Percentiles rank a stretch among this genome's conserved stretches.
These are phyloP conservation scores for Propithecus perrieri DNA, from an alignment of 2,797 vertebrate genomes.

Conservation along the genomic window DNA sequence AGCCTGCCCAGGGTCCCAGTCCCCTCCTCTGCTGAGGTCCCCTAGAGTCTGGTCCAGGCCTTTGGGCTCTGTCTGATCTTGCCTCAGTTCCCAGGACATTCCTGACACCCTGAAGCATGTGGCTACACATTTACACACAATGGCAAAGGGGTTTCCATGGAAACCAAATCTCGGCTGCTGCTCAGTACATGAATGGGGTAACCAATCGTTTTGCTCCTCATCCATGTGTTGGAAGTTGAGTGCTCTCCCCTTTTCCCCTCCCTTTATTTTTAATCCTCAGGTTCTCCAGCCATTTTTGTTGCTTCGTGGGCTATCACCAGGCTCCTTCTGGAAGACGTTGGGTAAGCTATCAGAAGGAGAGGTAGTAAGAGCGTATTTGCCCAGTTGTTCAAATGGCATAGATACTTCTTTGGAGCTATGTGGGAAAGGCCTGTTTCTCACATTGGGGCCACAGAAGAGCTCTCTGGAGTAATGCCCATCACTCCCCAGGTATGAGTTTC, in stretches of 20 bases:
- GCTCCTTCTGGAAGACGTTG: conserved; percentile 91
- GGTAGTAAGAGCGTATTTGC: neutral
- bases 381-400: neutral
- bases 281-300: conserved; percentile 89
- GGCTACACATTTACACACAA: no score
- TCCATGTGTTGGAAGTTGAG: neutral
- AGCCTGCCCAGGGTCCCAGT: neutral
- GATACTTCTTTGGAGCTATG: neutral
- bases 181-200: neutral
- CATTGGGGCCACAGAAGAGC: neutral
- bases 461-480: neutral
- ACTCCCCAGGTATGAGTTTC: neutral
- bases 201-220: neutral
- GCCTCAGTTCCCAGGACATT: no score
- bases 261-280: conserved; percentile 80
- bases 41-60: neutral
- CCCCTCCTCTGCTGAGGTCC: neutral
- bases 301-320: conserved; percentile 91
- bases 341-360: conserved; percentile 86
- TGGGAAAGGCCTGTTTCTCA: neutral
- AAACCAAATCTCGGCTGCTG: neutral
- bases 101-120: neutral
- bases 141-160: neutral
- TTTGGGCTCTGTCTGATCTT: neutral
- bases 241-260: neutral